Conservation (phyloP, 2,113 vertebrate species). For the Fukomys damarensis region DNA sequence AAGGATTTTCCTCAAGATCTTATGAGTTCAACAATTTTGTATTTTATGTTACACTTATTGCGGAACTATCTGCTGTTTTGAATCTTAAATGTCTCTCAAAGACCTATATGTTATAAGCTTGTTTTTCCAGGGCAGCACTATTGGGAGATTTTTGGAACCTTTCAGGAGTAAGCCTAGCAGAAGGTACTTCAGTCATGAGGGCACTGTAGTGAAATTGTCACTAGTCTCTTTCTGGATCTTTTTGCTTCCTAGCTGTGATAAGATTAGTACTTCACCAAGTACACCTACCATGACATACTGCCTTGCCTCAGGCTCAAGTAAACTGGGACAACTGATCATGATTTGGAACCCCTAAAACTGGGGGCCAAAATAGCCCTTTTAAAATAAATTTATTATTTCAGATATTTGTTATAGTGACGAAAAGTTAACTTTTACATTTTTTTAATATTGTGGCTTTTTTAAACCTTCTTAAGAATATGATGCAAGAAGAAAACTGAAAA, state of each 20-base stretch:
- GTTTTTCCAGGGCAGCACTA: background rate
- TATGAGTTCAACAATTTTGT: background rate
- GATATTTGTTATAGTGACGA: background rate
- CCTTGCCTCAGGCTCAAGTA: background rate
- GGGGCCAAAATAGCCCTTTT: background rate
- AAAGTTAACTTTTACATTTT: background rate
- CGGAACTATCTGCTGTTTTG: background rate
- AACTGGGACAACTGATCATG: too few relatives aligned
- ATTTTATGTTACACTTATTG: background rate
- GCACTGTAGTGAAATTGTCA: background rate
- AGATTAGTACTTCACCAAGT: background rate
- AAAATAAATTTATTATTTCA: background rate
- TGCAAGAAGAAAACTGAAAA: background rate
- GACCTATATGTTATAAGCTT: background rate
- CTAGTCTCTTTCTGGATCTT: accelerated
- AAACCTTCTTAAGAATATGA: slow-evolving; percentile 15
- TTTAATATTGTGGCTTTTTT: background rate
- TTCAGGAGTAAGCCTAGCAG: too few relatives aligned
- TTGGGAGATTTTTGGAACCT: background rate
- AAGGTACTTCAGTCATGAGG: background rate
- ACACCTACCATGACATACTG: background rate
- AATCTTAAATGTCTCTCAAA: background rate
- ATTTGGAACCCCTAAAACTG: background rate
- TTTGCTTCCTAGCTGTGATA: background rate
- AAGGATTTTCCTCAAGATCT: background rate